phyloP scores from a whole-genome alignment of 2,113 vertebrate species.

The Petrocephalus zakoni region DNA sequence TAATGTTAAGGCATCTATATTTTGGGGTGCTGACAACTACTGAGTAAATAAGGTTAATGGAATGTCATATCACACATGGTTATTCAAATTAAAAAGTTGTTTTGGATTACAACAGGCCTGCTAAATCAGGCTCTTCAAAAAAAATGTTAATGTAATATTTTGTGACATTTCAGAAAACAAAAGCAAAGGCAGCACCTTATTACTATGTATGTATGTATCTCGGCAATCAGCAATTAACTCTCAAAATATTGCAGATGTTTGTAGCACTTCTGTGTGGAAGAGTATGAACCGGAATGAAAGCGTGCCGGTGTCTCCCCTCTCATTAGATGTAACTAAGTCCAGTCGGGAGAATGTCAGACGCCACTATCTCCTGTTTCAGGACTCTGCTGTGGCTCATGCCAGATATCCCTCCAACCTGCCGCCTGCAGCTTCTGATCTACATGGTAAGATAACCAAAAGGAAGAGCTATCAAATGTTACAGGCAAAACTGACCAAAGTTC shows the following conservation, averaged over 20 bases:
- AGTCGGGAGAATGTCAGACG: slow-evolving; percentile 45
- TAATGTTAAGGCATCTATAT: background rate
- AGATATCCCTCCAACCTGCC: slow-evolving; percentile 33
- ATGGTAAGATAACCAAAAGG: slow-evolving; percentile 8
- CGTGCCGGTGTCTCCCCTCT: slow-evolving; percentile 44
- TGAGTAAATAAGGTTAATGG: background rate
- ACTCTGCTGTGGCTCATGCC: slow-evolving; percentile 32
- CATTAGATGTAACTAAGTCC: slow-evolving; percentile 48
- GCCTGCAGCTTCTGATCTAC: slow-evolving; percentile 17
- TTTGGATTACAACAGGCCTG: background rate
- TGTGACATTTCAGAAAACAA: slow-evolving; percentile 52
- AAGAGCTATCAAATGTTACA: slow-evolving; percentile 21
- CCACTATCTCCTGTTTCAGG: slow-evolving; percentile 45
- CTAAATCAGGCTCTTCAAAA: background rate
- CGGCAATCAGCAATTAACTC: slow-evolving; percentile 55
- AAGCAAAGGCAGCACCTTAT: slow-evolving; percentile 35
- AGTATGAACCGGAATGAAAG: slow-evolving; percentile 31
- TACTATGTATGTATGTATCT: slow-evolving; percentile 43
- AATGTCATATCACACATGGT: background rate
- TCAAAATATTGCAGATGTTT: slow-evolving; percentile 44
- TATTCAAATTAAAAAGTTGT: slow-evolving; percentile 10
- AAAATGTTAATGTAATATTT: slow-evolving; percentile 39
- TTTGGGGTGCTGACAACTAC: background rate
- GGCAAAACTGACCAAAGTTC: background rate
- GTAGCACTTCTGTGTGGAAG: slow-evolving; percentile 42